Percentiles rank a stretch among this genome's conserved stretches.
phyloP scores from a whole-genome alignment of 2,113 vertebrate genomes.

The Scomber colias region DNA sequence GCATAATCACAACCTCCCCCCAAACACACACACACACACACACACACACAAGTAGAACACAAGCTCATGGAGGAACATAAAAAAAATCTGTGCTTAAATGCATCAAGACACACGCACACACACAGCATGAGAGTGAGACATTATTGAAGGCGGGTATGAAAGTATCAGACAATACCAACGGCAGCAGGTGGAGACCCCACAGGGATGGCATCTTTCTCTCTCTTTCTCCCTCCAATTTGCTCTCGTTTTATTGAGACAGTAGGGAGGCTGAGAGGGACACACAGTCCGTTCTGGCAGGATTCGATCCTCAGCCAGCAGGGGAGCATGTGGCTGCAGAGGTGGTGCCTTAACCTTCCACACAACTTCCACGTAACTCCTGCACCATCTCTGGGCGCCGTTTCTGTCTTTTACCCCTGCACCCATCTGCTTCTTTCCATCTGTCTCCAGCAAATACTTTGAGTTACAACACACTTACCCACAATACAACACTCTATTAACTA shows the following conservation, averaged over 20 bases:
- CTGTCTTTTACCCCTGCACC: conserved; percentile 51
- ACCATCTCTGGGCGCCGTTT: conserved; percentile 51
- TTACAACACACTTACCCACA: conserved; percentile 75
- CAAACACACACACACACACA: conserved; percentile 21
- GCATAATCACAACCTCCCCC: conserved; percentile 80
- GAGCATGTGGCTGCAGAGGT: conserved; percentile 72
- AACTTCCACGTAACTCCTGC: conserved; percentile 2
- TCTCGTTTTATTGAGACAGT: conserved; percentile 69
- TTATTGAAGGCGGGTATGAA: conserved; percentile 65
- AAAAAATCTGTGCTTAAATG: conserved; percentile 72
- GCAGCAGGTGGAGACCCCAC: conserved; percentile 74
- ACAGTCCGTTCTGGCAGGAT: conserved; percentile 67
- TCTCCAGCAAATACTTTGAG: conserved; percentile 65
- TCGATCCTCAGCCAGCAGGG: conserved; percentile 76
- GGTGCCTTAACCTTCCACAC: conserved; percentile 65
- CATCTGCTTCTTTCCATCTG: conserved; percentile 55
- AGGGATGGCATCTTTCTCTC: conserved; percentile 69
- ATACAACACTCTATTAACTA: conserved; percentile 78
- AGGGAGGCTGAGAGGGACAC: conserved; percentile 74
- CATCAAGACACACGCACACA: conserved; percentile 70
- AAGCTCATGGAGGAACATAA: conserved; percentile 2
- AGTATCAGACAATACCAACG: conserved; percentile 66
- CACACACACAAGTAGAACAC: conserved; percentile 9
- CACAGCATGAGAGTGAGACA: conserved; percentile 66
- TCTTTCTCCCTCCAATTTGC: conserved; percentile 63